Evolutionary conservation across 35 echinoderm and acorn worm genomes (phyloP).

Genomic region (Ophiothrix spiculata): DNA sequence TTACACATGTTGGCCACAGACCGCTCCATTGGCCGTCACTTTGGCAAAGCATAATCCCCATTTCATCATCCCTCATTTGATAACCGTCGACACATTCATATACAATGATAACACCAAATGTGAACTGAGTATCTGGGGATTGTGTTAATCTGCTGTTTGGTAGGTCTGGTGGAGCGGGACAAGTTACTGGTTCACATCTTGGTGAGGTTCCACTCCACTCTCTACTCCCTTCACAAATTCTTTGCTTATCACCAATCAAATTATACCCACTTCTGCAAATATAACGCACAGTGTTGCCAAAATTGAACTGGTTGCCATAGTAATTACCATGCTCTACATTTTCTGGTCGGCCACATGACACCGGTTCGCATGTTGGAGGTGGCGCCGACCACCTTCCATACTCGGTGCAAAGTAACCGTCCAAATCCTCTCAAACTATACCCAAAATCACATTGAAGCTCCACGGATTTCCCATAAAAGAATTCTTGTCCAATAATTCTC

Average conservation of each 20-base stretch:
- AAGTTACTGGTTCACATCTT: conserved; percentile 16
- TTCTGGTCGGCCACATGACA: conserved; percentile 20
- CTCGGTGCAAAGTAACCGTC: conserved; percentile 7
- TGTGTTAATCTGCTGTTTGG: neutral
- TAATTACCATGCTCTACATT: conserved; percentile 25
- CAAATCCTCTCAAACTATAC: conserved; percentile 9
- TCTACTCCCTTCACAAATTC: conserved; percentile 22
- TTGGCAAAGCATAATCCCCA: conserved; percentile 18
- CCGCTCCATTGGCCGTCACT: conserved; percentile 43
- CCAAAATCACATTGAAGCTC: conserved; percentile 28
- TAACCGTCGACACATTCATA: conserved; percentile 47
- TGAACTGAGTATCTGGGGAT: neutral
- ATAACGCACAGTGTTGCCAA: conserved; percentile 27
- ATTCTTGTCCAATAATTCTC: conserved; percentile 1
- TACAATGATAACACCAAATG: neutral
- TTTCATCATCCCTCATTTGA: neutral
- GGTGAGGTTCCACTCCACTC: conserved; percentile 32
- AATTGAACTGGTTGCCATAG: neutral
- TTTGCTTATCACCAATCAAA: conserved; percentile 3
- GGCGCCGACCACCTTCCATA: conserved; percentile 22
- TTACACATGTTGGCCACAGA: conserved; percentile 25
- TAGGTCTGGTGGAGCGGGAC: neutral
- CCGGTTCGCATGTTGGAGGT: conserved; percentile 25
- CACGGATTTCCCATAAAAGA: conserved; percentile 8
- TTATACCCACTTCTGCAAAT: conserved; percentile 30